Base-by-base conservation (phyloP, 2,113 vertebrate genomes). In the Chloropsis hardwickii region DNA sequence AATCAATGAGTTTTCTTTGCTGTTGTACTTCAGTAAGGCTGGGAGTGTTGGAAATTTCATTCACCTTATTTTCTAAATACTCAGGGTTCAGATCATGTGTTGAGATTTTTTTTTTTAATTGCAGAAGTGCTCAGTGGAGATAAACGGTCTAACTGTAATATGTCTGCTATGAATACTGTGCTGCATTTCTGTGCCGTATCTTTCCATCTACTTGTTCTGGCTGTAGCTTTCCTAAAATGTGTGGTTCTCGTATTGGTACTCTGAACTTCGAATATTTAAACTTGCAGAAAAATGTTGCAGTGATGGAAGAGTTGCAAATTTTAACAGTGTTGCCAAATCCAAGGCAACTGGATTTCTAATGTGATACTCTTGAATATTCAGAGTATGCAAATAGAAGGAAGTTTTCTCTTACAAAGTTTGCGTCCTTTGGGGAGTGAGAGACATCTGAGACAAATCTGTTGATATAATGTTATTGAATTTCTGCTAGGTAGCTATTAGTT, bases 401-500 rank as follows among this genome's bases (percentile, higher is more conserved):
- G 10, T 42, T 42, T 57, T 58, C 8, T 82, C 23, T 54, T 64
- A 14, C 1, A 7, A 37, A 27, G 6, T 62, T 71, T 47, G 10
- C 80, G 24, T 28, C 2, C 2, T 86, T 50, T 51, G 37, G 24
- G 53, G 8, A 9, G 7, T 19, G 54, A 31, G 27, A 15, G 21
- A 39, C 6, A 9, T n/a, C 33, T 64, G 67, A 76, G 73, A 57
- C 24, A 44, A 24, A 78, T 61, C 25, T 58, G 40, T 47, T 76
- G 14, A 8, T 80, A 15, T 0, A 2, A 31, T 2, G 1, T n/a
- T 27, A 33, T 0, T 47, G 24, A 44, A 20, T 61, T 89, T 47
- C 35, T 61, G 48, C n/a, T 12, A 22, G 20, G 25, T 51, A 64
- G n/a, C 22, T 72, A 1, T 86, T 82, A 76, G 24, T 48, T 23